Evolutionary conservation across 2,797 vertebrate species (phyloP).

Genomic region (Amblyraja radiata): DNA sequence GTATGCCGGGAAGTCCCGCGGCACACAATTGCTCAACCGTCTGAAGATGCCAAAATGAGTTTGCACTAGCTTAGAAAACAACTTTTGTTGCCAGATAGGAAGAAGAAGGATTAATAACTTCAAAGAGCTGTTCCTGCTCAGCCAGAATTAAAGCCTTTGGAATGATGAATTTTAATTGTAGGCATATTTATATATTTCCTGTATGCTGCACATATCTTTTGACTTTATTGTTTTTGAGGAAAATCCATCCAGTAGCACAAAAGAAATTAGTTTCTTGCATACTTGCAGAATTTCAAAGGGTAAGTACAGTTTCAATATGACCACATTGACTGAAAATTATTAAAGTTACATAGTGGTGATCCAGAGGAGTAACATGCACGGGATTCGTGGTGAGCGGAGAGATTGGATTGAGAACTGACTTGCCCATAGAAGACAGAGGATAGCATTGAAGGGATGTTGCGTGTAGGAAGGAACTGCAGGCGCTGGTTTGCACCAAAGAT

Average conservation of each 20-base stretch:
- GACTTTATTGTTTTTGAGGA: slow-evolving; percentile 11
- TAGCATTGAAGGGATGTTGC: too few species aligned
- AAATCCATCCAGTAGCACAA: neutral
- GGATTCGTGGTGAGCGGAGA: too few species aligned
- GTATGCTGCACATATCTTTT: neutral
- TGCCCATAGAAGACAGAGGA: too few species aligned
- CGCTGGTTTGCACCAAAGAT: too few species aligned
- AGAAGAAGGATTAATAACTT: neutral
- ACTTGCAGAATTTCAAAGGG: neutral
- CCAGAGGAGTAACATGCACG: too few species aligned
- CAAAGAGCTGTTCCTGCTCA: neutral
- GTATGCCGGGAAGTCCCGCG: neutral
- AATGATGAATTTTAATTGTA: slow-evolving; percentile 12
- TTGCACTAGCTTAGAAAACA: neutral
- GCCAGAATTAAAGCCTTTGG: neutral
- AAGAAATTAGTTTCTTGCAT: neutral
- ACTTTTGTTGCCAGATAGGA: neutral
- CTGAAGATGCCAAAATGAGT: slow-evolving; percentile 9
- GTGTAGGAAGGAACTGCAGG: too few species aligned
- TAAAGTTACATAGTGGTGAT: neutral
- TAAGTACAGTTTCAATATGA: neutral
- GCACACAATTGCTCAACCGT: neutral
- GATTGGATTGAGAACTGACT: too few species aligned
- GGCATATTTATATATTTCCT: slow-evolving; percentile 1
- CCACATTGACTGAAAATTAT: neutral